Evolutionary conservation across 1,140 invertebrate genomes (phyloP).

Genomic region (Bursaphelenchus mucronatus): DNA sequence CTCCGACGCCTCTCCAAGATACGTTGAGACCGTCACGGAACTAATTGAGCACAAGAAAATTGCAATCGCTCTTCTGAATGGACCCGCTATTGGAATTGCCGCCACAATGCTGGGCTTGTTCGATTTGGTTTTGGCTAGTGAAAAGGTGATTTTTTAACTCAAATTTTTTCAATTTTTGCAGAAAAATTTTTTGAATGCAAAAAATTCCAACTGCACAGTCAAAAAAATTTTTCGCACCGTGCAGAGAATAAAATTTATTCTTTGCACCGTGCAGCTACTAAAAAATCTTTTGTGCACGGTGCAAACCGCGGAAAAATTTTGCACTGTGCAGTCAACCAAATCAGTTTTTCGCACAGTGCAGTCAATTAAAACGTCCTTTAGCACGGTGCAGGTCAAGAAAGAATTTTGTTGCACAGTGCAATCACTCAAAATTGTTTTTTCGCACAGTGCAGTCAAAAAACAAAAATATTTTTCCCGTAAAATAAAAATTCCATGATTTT

Average conservation of each 20-base stretch:
- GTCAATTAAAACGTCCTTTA: neutral
- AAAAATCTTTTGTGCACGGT: no score
- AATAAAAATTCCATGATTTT: neutral
- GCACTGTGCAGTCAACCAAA: no score
- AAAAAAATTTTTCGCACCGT: no score
- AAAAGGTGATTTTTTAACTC: constrained; percentile 62
- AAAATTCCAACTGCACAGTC: no score
- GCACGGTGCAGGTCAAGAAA: neutral
- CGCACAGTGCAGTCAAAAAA: neutral
- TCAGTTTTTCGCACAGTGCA: neutral
- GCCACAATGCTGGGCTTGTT: constrained; percentile 75
- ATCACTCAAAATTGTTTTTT: no score
- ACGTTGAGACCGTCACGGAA: constrained; percentile 70
- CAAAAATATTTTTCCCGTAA: no score
- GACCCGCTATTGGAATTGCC: constrained; percentile 75
- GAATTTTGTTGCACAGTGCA: no score
- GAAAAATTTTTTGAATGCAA: no score
- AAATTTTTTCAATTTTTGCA: no score
- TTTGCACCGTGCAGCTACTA: no score
- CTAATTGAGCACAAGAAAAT: constrained; percentile 82
- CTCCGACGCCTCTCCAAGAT: neutral
- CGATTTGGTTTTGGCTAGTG: constrained; percentile 80
- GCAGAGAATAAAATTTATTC: no score
- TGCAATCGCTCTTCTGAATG: constrained; percentile 79
- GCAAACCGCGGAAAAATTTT: no score